A percentile compares a stretch with the other conserved stretches of the same genome.
Evolutionary conservation across 2,113 vertebrate genomes (phyloP).

Genomic region (Podarcis cretensis): DNA sequence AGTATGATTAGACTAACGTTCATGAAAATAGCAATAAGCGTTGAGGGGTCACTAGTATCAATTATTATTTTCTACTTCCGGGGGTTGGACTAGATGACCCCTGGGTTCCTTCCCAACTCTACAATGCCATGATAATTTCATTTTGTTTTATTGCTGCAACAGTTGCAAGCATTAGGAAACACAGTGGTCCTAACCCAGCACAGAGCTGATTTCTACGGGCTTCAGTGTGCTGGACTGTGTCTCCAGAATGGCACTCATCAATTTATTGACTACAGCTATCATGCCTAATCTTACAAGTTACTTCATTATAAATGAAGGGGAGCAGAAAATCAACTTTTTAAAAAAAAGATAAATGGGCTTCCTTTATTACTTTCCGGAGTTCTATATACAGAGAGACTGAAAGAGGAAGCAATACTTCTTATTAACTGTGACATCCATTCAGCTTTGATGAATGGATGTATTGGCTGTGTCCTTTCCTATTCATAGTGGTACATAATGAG

Average conservation of each 20-base stretch:
- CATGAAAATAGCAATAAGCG: too few relatives aligned
- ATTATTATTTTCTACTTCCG: too few relatives aligned
- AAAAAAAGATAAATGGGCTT: not conserved
- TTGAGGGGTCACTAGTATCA: too few relatives aligned
- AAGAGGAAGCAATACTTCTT: not conserved
- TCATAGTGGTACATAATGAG: not conserved
- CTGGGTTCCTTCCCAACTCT: too few relatives aligned
- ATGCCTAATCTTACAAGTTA: not conserved
- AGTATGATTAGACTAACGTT: not conserved
- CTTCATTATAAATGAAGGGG: not conserved
- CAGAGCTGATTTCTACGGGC: not conserved
- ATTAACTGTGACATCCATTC: not conserved
- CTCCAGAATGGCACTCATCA: not conserved
- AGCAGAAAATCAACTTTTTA: not conserved
- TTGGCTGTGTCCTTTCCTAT: not conserved
- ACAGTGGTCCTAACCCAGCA: not conserved
- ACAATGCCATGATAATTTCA: not conserved
- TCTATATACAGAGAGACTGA: not conserved
- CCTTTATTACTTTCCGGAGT: not conserved
- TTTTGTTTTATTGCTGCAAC: not conserved
- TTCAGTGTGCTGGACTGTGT: not conserved
- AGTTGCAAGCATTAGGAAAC: not conserved
- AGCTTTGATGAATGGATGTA: not conserved
- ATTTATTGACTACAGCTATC: not conserved
- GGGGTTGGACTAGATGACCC: too few relatives aligned